Evolutionary conservation across 2,113 vertebrate species (phyloP).

Genomic region (Alexandromys fortis): DNA sequence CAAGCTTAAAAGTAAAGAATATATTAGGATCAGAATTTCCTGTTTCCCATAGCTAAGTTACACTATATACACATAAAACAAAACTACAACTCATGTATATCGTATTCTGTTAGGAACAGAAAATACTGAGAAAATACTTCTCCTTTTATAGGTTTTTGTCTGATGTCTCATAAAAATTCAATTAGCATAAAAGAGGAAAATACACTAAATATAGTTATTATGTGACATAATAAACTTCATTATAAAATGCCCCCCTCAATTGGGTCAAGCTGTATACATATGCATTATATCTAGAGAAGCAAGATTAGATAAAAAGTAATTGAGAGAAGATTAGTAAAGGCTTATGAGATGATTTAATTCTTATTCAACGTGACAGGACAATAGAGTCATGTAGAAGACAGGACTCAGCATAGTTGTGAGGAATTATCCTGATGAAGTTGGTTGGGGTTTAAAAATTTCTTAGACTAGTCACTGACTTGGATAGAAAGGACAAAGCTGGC

Average conservation of each 20-base stretch:
- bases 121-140: background rate
- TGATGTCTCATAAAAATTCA: background rate
- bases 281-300: background rate
- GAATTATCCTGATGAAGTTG: background rate
- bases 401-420: background rate
- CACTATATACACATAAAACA: background rate
- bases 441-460: background rate
- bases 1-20: background rate
- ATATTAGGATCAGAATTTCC: background rate
- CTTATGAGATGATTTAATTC: background rate
- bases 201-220: background rate
- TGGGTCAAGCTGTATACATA: background rate
- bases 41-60: background rate
- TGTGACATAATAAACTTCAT: background rate
- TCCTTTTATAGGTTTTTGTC: background rate
- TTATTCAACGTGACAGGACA: background rate
- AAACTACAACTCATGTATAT: background rate
- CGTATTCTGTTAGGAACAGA: background rate
- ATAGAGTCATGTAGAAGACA: background rate
- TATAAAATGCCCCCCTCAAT: background rate
- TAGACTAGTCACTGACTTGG: background rate
- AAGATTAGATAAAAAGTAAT: background rate
- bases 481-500: background rate
- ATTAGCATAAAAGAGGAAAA: background rate
- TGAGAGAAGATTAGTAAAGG: background rate